A percentile compares a stretch with the other conserved stretches of the same genome.
Conservation (phyloP, 2,113 vertebrate species). For the Bubo scandiacus region DNA sequence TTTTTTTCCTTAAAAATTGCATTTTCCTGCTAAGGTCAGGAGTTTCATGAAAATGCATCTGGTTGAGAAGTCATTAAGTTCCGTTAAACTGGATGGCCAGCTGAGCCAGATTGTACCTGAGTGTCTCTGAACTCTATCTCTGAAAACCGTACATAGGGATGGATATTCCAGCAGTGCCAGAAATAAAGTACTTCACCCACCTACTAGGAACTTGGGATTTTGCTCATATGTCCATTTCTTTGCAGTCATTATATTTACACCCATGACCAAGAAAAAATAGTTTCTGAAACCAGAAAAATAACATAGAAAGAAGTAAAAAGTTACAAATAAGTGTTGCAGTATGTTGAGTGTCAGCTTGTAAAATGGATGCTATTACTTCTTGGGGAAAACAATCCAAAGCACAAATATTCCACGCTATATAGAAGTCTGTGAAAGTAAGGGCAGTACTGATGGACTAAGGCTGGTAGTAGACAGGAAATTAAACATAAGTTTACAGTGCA, state of each 20-base stretch:
- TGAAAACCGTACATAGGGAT: not conserved
- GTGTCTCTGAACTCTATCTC: not conserved
- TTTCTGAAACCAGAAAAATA: not conserved
- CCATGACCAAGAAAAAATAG: not conserved
- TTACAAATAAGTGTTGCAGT: not conserved
- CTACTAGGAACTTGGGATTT: not conserved
- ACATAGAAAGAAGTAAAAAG: not conserved
- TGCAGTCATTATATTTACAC: not conserved
- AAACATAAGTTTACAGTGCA: conserved; percentile 35
- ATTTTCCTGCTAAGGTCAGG: not conserved
- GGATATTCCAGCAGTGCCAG: not conserved
- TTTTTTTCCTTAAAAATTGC: not conserved
- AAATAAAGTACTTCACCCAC: not conserved
- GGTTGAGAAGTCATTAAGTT: not conserved
- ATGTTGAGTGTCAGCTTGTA: not conserved
- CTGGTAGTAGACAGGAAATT: conserved; percentile 47
- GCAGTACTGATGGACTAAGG: not conserved
- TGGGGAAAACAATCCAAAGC: not conserved
- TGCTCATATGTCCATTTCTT: not conserved
- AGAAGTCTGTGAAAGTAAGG: not conserved
- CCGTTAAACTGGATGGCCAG: not conserved
- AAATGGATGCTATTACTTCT: not conserved
- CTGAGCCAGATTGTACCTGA: not conserved
- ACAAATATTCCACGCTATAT: not conserved
- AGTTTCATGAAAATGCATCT: not conserved